These are phyloP conservation scores for Lordiphosa collinella DNA, from an alignment of 1,140 invertebrate species.

Conservation along the genomic window DNA sequence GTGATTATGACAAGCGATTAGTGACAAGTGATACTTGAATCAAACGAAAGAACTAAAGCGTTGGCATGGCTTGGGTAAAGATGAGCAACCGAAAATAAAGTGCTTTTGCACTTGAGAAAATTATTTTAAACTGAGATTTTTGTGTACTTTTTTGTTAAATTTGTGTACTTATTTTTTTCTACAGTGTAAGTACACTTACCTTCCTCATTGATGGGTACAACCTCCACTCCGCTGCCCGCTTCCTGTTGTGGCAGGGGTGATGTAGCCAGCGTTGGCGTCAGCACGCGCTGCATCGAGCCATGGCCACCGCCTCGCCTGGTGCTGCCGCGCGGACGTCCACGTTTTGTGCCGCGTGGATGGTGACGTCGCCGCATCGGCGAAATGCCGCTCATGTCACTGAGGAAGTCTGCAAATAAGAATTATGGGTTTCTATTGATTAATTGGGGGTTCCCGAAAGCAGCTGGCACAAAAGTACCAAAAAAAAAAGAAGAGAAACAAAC, in stretches of 20 bases:
- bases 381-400: slow-evolving; percentile 58
- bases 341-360: slow-evolving; percentile 83
- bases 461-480: slow-evolving; percentile 43
- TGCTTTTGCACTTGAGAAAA: slow-evolving; percentile 7
- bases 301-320: slow-evolving; percentile 79
- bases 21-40: slow-evolving; percentile 70
- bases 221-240: slow-evolving; percentile 31
- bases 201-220: slow-evolving; percentile 33
- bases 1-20: slow-evolving; percentile 71
- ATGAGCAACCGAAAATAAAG: background rate
- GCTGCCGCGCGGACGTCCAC: slow-evolving; percentile 86
- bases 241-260: slow-evolving; percentile 54
- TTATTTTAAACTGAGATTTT: no score
- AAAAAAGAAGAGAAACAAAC: slow-evolving; percentile 32
- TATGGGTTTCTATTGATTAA: slow-evolving; percentile 67
- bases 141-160: background rate
- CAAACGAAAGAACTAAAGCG: slow-evolving; percentile 14
- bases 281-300: slow-evolving; percentile 63
- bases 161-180: background rate
- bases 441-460: slow-evolving; percentile 48
- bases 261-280: slow-evolving; percentile 50
- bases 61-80: slow-evolving; percentile 2
- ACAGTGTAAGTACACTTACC: slow-evolving; percentile 44
- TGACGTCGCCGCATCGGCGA: slow-evolving; percentile 80
- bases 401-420: slow-evolving; percentile 67